A percentile compares a stretch with the other conserved stretches of the same genome.
Evolutionary conservation across 2,888 invertebrate genomes (phyloP).

Genomic region (Acrobasis consociella): DNA sequence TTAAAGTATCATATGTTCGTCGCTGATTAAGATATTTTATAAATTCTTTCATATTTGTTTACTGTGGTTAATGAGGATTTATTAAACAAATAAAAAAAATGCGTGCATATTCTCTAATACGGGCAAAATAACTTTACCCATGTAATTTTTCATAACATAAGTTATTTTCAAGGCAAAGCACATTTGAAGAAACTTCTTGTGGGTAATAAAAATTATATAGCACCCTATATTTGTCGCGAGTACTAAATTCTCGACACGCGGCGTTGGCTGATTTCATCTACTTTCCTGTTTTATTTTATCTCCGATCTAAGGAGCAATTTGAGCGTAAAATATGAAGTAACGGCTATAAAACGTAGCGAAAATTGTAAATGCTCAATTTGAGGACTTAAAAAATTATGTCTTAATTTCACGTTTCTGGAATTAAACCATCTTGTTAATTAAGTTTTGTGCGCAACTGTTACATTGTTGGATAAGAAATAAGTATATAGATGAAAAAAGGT

Average conservation of each 20-base stretch:
- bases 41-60: too few species aligned
- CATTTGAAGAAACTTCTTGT: constrained; percentile 18
- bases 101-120: too few species aligned
- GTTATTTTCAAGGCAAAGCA: constrained; percentile 20
- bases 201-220: constrained; percentile 23
- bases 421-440: not conserved
- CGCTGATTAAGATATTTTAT: too few species aligned
- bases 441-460: constrained; percentile 1
- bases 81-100: too few species aligned
- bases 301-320: constrained; percentile 23
- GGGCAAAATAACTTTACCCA: not conserved
- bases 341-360: constrained; percentile 19
- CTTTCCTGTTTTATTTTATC: constrained; percentile 25
- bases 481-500: too few species aligned
- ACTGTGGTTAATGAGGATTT: too few species aligned
- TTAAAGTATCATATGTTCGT: too few species aligned
- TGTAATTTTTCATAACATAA: constrained; percentile 6
- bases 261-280: constrained; percentile 22
- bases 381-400: constrained; percentile 11
- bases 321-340: constrained; percentile 23
- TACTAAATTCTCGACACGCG: constrained; percentile 23
- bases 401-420: constrained; percentile 6
- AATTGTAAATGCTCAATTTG: constrained; percentile 18
- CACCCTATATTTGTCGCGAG: constrained; percentile 23
- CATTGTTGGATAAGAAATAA: not conserved